These are phyloP conservation scores for Centrocercus urophasianus DNA, from an alignment of 2,113 vertebrate genomes.

Conservation along the genomic window DNA sequence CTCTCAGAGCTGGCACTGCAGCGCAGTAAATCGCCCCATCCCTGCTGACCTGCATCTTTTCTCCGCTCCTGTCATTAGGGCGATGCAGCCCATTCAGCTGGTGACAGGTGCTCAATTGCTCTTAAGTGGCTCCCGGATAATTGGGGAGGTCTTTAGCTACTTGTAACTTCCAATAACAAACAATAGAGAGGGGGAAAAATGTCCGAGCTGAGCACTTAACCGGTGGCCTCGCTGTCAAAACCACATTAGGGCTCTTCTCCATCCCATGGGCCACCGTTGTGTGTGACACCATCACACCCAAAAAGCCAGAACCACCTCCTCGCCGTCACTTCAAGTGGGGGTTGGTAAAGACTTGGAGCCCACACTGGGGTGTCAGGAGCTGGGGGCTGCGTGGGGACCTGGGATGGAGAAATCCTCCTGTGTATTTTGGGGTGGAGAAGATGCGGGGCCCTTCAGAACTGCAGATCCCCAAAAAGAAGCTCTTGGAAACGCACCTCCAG, in stretches of 20 bases:
- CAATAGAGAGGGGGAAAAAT: slow-evolving; percentile 5
- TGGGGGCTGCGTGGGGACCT: rapidly evolving
- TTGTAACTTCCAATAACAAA: slow-evolving; percentile 75
- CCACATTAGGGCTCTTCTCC: slow-evolving; percentile 9
- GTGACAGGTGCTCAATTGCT: slow-evolving; percentile 75
- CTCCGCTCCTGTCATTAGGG: slow-evolving; percentile 63
- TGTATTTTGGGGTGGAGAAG: not conserved
- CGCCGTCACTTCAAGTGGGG: not conserved
- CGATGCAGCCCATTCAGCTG: slow-evolving; percentile 55
- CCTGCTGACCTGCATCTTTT: slow-evolving; percentile 49
- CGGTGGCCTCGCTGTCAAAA: not conserved
- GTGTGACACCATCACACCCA: not conserved
- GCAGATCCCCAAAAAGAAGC: not conserved
- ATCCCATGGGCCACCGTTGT: rapidly evolving
- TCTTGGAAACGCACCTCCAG: rapidly evolving
- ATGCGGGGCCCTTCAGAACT: not conserved
- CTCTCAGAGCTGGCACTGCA: not conserved
- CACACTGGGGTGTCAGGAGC: rapidly evolving
- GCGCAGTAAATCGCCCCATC: slow-evolving; percentile 34
- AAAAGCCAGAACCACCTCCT: not conserved
- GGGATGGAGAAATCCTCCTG: not conserved
- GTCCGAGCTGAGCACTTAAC: slow-evolving; percentile 8
- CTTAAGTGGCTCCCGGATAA: slow-evolving; percentile 73
- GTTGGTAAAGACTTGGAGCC: not conserved
- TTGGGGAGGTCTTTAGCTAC: slow-evolving; percentile 76